Evolutionary conservation across 1,140 invertebrate genomes (phyloP), one percentile per base, ranked within the genome.

Genomic region (Periplaneta americana): DNA sequence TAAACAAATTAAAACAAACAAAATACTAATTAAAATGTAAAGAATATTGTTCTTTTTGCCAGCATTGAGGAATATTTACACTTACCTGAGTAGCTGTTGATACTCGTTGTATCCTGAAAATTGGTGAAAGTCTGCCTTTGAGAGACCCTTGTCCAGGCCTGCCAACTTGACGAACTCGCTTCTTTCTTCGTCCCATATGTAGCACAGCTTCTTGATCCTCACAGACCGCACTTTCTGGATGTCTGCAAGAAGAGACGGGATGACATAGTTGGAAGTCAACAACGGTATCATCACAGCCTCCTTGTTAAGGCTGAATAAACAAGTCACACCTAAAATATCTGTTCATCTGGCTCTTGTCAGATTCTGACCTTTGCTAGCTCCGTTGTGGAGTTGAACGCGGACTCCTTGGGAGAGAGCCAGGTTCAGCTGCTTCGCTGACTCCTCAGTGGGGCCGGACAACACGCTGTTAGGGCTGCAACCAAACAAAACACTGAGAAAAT

Each of bases 141-240:
- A 85, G 8, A 92, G 88, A 78, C 91, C 89, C 34, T 88, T 87
- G 81, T 95, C 94, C 22, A 95, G 85, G 10, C 94, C 94, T 78
- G 90, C 87, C 3, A 96, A 86, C 85, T 90, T 92, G 2, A 90
- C 86, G 85, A 95, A 96, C 82, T 88, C 87, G 80, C 89, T 87
- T 5, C 87, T 88, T n/a, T 91, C 88, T 18, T 86, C 85, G 84
- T 94, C 92, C 93, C 93, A 95, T 11, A 94, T 87, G 84, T 94
- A 95, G 39, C 91, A 89, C 74, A 92, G 87, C 85, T 94, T 94
- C 85, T 94, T 94, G 82, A 92, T 93, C 82, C 88, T 90, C 84
- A 95, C 93, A 33, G 90, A 89, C 66, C 89, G 88, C 15, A 89
- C 82, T 22, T 83, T 82, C 39, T 85, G 81, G 3, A 85, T 82